Evolutionary conservation across 1,140 invertebrate genomes (phyloP).

Genomic region (Orius insidiosus): DNA sequence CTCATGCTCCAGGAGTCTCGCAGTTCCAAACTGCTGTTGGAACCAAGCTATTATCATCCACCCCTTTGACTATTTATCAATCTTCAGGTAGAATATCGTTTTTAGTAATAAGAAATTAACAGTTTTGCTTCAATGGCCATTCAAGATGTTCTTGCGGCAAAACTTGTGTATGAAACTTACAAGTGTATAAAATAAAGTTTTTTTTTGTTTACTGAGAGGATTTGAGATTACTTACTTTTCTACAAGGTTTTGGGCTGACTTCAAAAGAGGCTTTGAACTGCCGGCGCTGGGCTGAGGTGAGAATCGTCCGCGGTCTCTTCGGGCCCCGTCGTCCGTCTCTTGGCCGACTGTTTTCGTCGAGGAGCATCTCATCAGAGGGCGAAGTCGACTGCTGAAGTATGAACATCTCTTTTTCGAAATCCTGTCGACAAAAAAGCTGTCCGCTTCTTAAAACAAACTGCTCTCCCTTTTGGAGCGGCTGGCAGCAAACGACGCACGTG

Average conservation of each 20-base stretch:
- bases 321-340: constrained; percentile 75
- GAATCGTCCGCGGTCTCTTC: constrained; percentile 88
- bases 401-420: constrained; percentile 84
- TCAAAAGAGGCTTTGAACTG: constrained; percentile 98
- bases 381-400: constrained; percentile 53
- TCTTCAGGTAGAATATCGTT: too few species aligned
- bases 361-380: constrained; percentile 42
- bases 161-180: too few species aligned
- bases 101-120: too few species aligned
- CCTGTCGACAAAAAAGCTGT: constrained; percentile 80
- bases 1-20: too few species aligned
- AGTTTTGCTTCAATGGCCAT: too few species aligned
- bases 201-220: too few species aligned
- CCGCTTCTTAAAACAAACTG: constrained; percentile 84
- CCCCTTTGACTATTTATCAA: too few species aligned
- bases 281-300: constrained; percentile 88
- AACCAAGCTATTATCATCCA: too few species aligned
- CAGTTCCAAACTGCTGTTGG: too few species aligned
- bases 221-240: constrained; percentile 59
- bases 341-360: constrained; percentile 59
- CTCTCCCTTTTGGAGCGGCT: constrained; percentile 84
- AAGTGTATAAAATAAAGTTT: too few species aligned
- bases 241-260: constrained; percentile 91
- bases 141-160: too few species aligned
- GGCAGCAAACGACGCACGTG: constrained; percentile 79